A percentile compares a stretch with the other conserved stretches of the same genome.
These are phyloP conservation scores for Andricus quercusramuli DNA, from an alignment of 2,888 invertebrate species.

Conservation along the genomic window DNA sequence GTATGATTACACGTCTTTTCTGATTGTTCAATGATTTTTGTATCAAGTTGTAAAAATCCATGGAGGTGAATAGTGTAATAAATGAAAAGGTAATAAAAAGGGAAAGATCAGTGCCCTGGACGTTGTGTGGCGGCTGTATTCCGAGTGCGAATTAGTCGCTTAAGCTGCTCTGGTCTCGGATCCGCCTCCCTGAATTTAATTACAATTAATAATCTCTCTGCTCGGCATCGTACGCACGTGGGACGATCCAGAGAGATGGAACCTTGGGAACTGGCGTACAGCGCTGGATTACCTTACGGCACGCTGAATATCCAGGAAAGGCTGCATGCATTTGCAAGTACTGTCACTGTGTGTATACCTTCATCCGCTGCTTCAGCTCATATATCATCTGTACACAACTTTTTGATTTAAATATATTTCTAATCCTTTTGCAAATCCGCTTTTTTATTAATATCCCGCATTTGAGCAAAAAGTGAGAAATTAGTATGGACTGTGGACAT, in stretches of 20 bases:
- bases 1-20: too few relatives aligned
- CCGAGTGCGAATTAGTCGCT: slow-evolving; percentile 63
- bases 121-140: slow-evolving; percentile 2
- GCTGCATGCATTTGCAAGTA: slow-evolving; percentile 51
- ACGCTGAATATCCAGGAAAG: slow-evolving; percentile 62
- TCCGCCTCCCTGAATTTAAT: slow-evolving; percentile 71
- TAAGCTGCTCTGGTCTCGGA: slow-evolving; percentile 63
- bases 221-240: slow-evolving; percentile 57
- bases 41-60: background rate
- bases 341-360: slow-evolving; percentile 52
- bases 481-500: too few relatives aligned
- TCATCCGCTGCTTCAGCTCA: slow-evolving; percentile 47
- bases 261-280: slow-evolving; percentile 68
- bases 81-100: background rate
- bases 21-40: background rate
- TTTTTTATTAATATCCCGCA: background rate
- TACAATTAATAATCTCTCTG: slow-evolving; percentile 71
- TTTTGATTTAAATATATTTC: too few relatives aligned
- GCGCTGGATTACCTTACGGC: slow-evolving; percentile 67
- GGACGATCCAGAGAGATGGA: slow-evolving; percentile 63
- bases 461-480: too few relatives aligned
- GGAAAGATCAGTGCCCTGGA: slow-evolving; percentile 24
- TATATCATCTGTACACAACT: background rate
- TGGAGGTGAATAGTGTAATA: background rate
- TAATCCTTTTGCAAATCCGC: background rate